phyloP scores from a whole-genome alignment of 2,888 invertebrate species.

The Melanotus villosus region DNA sequence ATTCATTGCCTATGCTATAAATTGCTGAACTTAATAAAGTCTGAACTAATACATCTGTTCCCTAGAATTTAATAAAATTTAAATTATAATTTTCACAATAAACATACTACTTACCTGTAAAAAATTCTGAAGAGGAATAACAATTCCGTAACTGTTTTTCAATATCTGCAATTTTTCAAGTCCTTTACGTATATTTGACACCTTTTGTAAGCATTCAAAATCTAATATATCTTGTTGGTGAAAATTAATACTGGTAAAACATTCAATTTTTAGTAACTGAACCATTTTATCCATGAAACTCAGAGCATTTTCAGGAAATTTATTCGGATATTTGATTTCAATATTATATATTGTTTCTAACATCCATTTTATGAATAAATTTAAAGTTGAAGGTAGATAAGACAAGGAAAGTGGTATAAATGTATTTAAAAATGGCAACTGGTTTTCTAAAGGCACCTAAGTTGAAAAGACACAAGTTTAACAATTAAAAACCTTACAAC shows the following conservation, averaged over 20 bases:
- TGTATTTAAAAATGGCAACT: conserved; percentile 55
- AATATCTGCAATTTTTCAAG: conserved; percentile 53
- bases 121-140: conserved; percentile 56
- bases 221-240: conserved; percentile 34
- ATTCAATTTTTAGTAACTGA: conserved; percentile 57
- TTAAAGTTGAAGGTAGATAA: conserved; percentile 54
- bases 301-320: conserved; percentile 64
- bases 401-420: conserved; percentile 59
- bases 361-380: conserved; percentile 59
- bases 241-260: conserved; percentile 27
- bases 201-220: neutral
- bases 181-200: neutral
- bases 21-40: conserved; percentile 53
- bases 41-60: conserved; percentile 54
- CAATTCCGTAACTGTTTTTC: conserved; percentile 55
- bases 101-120: conserved; percentile 53
- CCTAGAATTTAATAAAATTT: too few species aligned
- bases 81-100: too few species aligned
- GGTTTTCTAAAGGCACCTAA: conserved; percentile 50
- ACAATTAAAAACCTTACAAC: conserved; percentile 60
- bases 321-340: conserved; percentile 52
- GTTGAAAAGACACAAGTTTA: conserved; percentile 36
- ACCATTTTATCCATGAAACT: conserved; percentile 49
- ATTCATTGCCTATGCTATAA: conserved; percentile 58
- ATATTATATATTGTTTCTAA: conserved; percentile 54